Evolutionary conservation across 2,888 invertebrate genomes (phyloP).

Genomic region (Tetanocera ferruginea): DNA sequence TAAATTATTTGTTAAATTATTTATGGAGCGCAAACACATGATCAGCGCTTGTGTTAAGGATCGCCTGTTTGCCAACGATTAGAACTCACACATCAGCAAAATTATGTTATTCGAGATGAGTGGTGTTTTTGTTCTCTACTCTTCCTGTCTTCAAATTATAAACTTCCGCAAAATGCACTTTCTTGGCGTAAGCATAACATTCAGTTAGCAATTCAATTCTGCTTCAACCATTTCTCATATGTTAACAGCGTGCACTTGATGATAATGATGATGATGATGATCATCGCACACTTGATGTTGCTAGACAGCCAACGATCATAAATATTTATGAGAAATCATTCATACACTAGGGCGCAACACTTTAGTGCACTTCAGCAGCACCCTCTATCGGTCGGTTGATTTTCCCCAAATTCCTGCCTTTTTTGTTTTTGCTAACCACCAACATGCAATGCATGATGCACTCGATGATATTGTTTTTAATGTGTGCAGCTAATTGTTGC

Average conservation of each 20-base stretch:
- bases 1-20: conserved; percentile 42
- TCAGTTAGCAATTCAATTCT: conserved; percentile 65
- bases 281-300: conserved; percentile 38
- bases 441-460: conserved; percentile 38
- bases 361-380: neutral
- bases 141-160: conserved; percentile 43
- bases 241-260: conserved; percentile 59
- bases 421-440: neutral
- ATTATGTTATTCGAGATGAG: neutral
- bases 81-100: neutral
- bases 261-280: conserved; percentile 41
- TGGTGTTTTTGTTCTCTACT: conserved; percentile 23
- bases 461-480: conserved; percentile 65
- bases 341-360: neutral
- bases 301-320: neutral
- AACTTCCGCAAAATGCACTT: conserved; percentile 48
- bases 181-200: conserved; percentile 42
- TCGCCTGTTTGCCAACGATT: conserved; percentile 41
- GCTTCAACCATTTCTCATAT: conserved; percentile 62
- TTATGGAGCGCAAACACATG: conserved; percentile 33
- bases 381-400: neutral
- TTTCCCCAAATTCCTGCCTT: neutral
- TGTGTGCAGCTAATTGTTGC: conserved; percentile 66
- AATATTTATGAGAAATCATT: conserved; percentile 32
- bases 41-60: conserved; percentile 20